A percentile compares a stretch with the other conserved stretches of the same genome.
Evolutionary conservation across 2,797 vertebrate species (phyloP).

Genomic region (Cephalopachus bancanus): DNA sequence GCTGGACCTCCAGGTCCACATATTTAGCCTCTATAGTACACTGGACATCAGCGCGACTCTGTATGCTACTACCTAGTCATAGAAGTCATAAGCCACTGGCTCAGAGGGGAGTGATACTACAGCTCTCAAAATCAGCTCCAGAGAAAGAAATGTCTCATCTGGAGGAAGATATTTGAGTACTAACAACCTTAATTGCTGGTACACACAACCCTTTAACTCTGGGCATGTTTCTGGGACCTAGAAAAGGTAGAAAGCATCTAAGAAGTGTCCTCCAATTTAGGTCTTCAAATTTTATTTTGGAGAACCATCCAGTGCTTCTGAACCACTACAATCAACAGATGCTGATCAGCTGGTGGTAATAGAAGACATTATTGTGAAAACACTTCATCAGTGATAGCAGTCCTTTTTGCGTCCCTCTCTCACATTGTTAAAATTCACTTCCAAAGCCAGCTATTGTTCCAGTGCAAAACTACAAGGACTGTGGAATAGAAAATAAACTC

Average conservation of each 20-base stretch:
- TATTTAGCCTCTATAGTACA: neutral
- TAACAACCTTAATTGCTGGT: neutral
- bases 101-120: neutral
- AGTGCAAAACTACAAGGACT: neutral
- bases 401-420: neutral
- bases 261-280: neutral
- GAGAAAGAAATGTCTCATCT: neutral
- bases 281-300: neutral
- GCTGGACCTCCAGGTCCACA: neutral
- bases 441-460: neutral
- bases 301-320: neutral
- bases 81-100: neutral
- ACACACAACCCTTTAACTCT: neutral
- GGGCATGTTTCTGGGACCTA: neutral
- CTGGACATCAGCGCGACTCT: neutral
- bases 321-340: neutral
- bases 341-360: neutral
- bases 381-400: neutral
- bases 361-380: neutral
- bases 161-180: neutral
- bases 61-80: neutral
- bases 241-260: neutral
- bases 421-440: neutral
- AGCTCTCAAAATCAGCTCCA: neutral
- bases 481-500: neutral